Percentiles rank a stretch among this genome's conserved stretches.
Conservation (phyloP, 2,797 vertebrate species). For the Heterohyrax brucei region DNA sequence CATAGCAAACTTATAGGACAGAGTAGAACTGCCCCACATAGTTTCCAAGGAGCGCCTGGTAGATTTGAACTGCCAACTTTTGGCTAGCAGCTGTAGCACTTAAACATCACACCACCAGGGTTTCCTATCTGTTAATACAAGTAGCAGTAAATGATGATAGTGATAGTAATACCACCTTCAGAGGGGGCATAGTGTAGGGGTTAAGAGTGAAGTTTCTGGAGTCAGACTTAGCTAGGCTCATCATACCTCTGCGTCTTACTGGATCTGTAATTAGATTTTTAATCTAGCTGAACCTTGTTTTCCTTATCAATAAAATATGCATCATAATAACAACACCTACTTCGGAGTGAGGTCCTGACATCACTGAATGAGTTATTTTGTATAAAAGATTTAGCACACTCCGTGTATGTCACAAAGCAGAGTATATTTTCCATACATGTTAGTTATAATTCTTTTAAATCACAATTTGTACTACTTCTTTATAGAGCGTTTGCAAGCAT, state of each 20-base stretch:
- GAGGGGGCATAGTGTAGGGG: background rate
- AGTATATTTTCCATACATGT: background rate
- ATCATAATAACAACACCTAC: background rate
- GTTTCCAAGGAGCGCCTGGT: too few relatives aligned
- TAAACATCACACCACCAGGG: too few relatives aligned
- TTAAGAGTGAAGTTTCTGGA: background rate
- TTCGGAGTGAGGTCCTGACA: background rate
- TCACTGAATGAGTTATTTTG: background rate
- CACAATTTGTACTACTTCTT: background rate
- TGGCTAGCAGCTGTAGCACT: too few relatives aligned
- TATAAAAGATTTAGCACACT: background rate
- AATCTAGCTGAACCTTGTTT: constrained; percentile 22
- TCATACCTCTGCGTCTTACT: background rate
- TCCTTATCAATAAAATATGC: constrained; percentile 16
- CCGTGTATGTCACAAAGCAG: background rate
- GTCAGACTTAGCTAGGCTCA: background rate
- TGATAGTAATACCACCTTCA: background rate
- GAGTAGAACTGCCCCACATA: too few relatives aligned
- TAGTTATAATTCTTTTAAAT: background rate
- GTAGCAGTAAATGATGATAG: background rate
- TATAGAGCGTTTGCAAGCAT: background rate
- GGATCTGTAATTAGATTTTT: constrained; percentile 18
- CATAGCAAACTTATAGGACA: too few relatives aligned
- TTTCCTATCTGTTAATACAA: too few relatives aligned
- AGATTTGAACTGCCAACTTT: too few relatives aligned